Conservation (phyloP, 92 coral and sea anemone species). For the Porites rus region DNA sequence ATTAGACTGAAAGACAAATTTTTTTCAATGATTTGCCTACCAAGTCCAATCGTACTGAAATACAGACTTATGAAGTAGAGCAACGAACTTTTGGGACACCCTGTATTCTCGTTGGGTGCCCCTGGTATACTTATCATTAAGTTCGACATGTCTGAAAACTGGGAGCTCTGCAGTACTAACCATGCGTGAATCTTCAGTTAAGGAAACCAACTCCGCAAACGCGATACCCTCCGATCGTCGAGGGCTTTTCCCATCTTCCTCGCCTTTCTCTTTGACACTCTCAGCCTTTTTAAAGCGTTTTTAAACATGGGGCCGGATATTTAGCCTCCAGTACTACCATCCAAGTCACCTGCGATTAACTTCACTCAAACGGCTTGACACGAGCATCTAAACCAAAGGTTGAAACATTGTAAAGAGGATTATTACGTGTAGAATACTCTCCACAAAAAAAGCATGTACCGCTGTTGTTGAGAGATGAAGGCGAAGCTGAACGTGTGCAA, state of each 20-base stretch:
- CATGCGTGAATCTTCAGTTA: slow-evolving; percentile 59
- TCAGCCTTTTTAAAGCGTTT: slow-evolving; percentile 39
- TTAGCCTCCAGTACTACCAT: slow-evolving; percentile 57
- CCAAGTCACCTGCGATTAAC: slow-evolving; percentile 60
- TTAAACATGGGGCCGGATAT: slow-evolving; percentile 53
- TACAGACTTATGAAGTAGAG: no score
- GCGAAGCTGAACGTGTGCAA: not conserved
- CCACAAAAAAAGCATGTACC: slow-evolving; percentile 53
- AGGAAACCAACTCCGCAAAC: slow-evolving; percentile 74
- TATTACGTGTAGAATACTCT: slow-evolving; percentile 20
- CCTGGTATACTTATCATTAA: slow-evolving; percentile 61
- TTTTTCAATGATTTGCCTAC: no score
- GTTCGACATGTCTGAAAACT: slow-evolving; percentile 53
- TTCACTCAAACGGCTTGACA: slow-evolving; percentile 54
- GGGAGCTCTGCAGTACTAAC: slow-evolving; percentile 4
- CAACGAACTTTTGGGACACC: no score
- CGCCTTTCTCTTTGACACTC: not conserved
- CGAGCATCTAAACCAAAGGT: slow-evolving; percentile 54
- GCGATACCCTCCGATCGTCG: slow-evolving; percentile 54
- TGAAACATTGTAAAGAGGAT: slow-evolving; percentile 36
- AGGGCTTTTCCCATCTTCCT: slow-evolving; percentile 19
- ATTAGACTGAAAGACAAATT: no score
- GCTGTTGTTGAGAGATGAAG: slow-evolving; percentile 3
- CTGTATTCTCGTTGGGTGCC: no score
- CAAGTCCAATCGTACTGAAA: no score